These are phyloP conservation scores for Anolis sagrei DNA, from an alignment of 2,113 vertebrate genomes.

Conservation along the genomic window DNA sequence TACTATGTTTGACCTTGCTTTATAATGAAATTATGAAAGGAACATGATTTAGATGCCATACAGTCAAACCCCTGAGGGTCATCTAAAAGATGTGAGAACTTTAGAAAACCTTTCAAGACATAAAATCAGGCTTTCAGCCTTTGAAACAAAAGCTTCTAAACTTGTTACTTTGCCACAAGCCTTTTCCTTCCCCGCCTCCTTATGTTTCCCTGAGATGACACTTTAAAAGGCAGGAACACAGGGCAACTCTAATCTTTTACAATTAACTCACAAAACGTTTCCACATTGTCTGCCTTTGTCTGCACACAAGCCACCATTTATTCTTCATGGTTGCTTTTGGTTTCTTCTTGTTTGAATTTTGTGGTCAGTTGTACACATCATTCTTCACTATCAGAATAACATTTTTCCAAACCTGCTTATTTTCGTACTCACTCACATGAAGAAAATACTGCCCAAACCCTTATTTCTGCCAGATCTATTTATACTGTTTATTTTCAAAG, in stretches of 20 bases:
- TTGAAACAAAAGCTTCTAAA: not conserved
- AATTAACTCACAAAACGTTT: constrained; percentile 3
- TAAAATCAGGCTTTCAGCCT: not conserved
- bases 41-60: not conserved
- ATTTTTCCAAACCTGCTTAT: not conserved
- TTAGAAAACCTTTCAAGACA: not conserved
- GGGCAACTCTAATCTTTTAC: not conserved
- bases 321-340: not conserved
- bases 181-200: too few species aligned
- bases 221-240: not conserved
- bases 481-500: not conserved
- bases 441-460: not conserved
- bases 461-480: constrained; percentile 5
- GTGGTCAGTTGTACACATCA: not conserved
- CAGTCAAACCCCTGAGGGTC: not conserved
- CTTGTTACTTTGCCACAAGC: not conserved
- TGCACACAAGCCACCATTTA: not conserved
- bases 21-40: not conserved
- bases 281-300: not conserved
- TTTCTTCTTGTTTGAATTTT: not conserved
- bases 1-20: not conserved
- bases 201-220: not conserved
- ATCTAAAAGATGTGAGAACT: not conserved
- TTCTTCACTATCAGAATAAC: not conserved
- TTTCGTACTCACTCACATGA: not conserved